These are phyloP conservation scores for Metacarcinus magister DNA, from an alignment of 2,888 invertebrate genomes.

Conservation along the genomic window DNA sequence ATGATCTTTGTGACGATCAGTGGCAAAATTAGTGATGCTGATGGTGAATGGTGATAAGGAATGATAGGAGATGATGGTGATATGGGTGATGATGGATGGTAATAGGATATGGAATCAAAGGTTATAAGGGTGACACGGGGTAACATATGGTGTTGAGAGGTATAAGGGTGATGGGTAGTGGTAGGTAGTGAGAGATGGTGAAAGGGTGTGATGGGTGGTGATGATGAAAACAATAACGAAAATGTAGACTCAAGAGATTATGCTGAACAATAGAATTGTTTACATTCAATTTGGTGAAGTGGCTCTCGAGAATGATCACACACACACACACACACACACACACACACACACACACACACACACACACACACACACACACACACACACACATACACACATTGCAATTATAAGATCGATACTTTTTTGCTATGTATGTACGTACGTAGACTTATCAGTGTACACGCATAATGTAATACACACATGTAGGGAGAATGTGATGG, in stretches of 20 bases:
- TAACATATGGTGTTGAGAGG: not conserved
- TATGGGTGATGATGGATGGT: not conserved
- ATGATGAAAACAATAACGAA: not conserved
- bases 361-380: conserved; percentile 22
- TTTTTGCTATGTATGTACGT: not conserved
- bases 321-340: too few relatives aligned
- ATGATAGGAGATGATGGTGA: not conserved
- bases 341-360: too few relatives aligned
- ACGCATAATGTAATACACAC: not conserved
- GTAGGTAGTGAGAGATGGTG: not conserved
- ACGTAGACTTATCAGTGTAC: not conserved
- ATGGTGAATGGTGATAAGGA: not conserved
- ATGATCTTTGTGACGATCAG: not conserved
- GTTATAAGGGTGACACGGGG: not conserved
- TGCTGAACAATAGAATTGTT: not conserved
- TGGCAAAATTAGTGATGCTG: not conserved
- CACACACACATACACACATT: not conserved
- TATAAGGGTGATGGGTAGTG: not conserved
- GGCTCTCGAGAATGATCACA: not conserved
- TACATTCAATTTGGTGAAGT: not conserved
- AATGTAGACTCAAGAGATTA: not conserved
- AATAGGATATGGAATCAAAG: not conserved
- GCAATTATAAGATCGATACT: not conserved
- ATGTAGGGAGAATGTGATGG: not conserved
- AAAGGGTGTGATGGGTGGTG: not conserved